phyloP scores from a whole-genome alignment of 2,888 invertebrate species.

The Tetranychus truncatus region DNA sequence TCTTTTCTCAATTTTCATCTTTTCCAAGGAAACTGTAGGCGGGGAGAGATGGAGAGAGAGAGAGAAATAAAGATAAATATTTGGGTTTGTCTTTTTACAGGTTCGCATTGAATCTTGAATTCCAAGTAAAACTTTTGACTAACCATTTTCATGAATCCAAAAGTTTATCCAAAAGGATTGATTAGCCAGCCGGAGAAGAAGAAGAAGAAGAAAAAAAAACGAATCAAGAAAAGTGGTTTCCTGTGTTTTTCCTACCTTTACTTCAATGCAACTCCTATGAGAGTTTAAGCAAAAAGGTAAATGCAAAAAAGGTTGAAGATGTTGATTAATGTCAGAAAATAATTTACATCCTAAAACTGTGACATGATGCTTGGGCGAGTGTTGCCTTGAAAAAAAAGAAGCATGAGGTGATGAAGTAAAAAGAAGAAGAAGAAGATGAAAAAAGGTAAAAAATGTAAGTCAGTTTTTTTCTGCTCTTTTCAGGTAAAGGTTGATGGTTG shows the following conservation, averaged over 20 bases:
- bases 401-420: background rate
- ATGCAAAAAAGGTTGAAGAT: background rate
- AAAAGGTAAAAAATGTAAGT: background rate
- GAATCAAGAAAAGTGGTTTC: background rate
- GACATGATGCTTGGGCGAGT: background rate
- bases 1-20: background rate
- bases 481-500: background rate
- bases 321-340: background rate
- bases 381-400: background rate
- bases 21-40: background rate
- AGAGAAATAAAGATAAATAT: background rate
- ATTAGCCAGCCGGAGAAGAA: background rate
- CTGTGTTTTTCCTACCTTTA: background rate
- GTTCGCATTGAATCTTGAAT: background rate
- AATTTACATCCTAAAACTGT: background rate
- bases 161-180: background rate
- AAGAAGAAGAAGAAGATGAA: background rate
- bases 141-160: background rate
- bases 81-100: no score
- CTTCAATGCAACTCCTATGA: background rate
- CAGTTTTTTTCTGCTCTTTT: background rate
- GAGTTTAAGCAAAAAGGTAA: background rate
- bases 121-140: background rate
- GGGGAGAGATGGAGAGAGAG: background rate
- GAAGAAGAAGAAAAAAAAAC: background rate